Conservation (phyloP, 2,888 invertebrate genomes). For the Scaptomyza reducta region DNA sequence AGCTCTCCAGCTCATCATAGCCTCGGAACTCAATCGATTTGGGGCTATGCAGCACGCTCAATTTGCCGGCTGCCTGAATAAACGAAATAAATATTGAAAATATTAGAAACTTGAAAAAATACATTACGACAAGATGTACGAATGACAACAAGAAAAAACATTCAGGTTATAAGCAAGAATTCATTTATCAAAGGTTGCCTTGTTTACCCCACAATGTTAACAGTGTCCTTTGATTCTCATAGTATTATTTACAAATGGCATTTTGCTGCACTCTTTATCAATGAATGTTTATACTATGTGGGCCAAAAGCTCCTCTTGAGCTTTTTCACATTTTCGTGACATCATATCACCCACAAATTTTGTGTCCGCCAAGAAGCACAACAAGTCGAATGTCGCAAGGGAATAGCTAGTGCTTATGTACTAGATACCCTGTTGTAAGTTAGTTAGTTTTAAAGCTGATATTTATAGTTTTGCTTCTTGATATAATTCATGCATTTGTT, state of each 20-base stretch:
- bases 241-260: slow-evolving; percentile 5
- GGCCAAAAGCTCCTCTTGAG: slow-evolving; percentile 46
- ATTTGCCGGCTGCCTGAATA: slow-evolving; percentile 84
- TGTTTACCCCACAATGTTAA: background rate
- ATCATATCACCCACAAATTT: slow-evolving; percentile 55
- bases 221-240: slow-evolving; percentile 12
- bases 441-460: no score
- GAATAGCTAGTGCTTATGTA: background rate
- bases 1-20: slow-evolving; percentile 85
- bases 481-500: no score
- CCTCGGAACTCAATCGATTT: slow-evolving; percentile 88
- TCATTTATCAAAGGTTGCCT: slow-evolving; percentile 9
- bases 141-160: background rate
- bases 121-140: slow-evolving; percentile 40
- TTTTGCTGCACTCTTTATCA: slow-evolving; percentile 31
- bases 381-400: slow-evolving; percentile 37
- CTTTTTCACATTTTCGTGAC: slow-evolving; percentile 42
- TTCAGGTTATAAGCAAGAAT: background rate
- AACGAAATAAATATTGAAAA: slow-evolving; percentile 62
- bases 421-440: slow-evolving; percentile 17
- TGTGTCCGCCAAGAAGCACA: slow-evolving; percentile 38
- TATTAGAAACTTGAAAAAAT: slow-evolving; percentile 69
- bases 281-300: slow-evolving; percentile 18
- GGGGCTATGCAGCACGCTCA: slow-evolving; percentile 88
- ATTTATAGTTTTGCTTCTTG: background rate